Evolutionary conservation across 2,888 invertebrate species (phyloP).

Genomic region (Orthosia gracilis): DNA sequence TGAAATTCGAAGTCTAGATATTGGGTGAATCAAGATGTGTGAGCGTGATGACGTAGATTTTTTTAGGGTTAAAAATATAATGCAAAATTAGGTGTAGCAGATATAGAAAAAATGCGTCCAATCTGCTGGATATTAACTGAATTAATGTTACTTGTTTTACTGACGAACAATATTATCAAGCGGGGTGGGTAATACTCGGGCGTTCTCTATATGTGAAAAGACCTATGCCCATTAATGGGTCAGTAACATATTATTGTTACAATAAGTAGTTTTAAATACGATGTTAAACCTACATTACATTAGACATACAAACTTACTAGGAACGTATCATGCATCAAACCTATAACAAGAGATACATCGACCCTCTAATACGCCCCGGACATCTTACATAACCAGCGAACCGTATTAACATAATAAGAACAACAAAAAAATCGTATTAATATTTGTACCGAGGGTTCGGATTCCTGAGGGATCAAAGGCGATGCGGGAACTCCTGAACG

Average conservation of each 20-base stretch:
- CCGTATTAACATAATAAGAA: conserved; percentile 68
- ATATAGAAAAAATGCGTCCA: too few relatives aligned
- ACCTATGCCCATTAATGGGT: too few relatives aligned
- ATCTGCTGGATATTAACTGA: not conserved
- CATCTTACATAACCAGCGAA: conserved; percentile 57
- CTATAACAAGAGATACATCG: conserved; percentile 27
- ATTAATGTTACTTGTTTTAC: too few relatives aligned
- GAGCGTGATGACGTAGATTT: not conserved
- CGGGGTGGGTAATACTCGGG: too few relatives aligned
- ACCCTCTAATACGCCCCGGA: conserved; percentile 25
- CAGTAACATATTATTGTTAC: too few relatives aligned
- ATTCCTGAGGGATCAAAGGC: conserved; percentile 67
- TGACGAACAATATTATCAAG: too few relatives aligned
- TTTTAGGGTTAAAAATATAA: not conserved
- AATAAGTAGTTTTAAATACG: not conserved
- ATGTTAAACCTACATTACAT: not conserved
- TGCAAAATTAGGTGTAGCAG: not conserved
- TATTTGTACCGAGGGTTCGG: conserved; percentile 64
- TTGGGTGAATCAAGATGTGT: not conserved
- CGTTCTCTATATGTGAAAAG: too few relatives aligned
- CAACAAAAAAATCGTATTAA: conserved; percentile 69
- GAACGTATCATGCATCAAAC: conserved; percentile 1
- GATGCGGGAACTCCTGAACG: conserved; percentile 48
- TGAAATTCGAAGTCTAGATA: conserved; percentile 29
- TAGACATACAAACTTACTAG: not conserved